Base-by-base conservation (phyloP, 2,797 vertebrate genomes). In the Saxicola maurus region DNA sequence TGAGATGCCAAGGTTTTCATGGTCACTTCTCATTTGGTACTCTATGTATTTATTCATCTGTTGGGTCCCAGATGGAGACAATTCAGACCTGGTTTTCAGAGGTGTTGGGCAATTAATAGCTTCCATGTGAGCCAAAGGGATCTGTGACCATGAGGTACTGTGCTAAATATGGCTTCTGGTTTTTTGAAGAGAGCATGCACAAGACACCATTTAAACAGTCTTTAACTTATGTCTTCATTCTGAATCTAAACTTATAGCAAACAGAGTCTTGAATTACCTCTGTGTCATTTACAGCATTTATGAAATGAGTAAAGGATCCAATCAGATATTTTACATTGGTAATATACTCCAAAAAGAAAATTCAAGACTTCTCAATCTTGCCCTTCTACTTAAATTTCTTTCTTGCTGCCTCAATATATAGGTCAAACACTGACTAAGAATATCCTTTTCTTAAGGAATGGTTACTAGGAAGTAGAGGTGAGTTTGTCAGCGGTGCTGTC, bases 61-160 rank as follows among this genome's bases (percentile, higher is more conserved):
- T 56, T 80, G 56, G 3, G 15, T 73, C 49, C 30, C 66, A 86
- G 37, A 10, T 12, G 7, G 78, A 74, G 78, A 84, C 37, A 83
- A 73, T 86, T 94, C 64, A 89, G 80, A 83, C 28, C 56, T 76
- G 82, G 53, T 79, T 90, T 92, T 76, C 6, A 27, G 74, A 92
- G 60, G 71, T 87, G 69, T 51, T 79, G 45, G 60, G 13, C 45
- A 89, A 75, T 89, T 90, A 93, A 65, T 89, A 76, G 30, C 38
- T 81, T 89, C 49, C 37, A 53, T 30, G 45, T 0, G 1, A 91
- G 53, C 46, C 64, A 76, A 64, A 17, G 42, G 28, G 74, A 91
- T 11, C 42, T 38, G 79, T 71, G 69, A 71, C 43, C 4, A 1
- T 83, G 74, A 73, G 56, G 42, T 40, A n/a, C n/a, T 43, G 37